A percentile compares a stretch with the other conserved stretches of the same genome.
Conservation (phyloP, 2,888 invertebrate species). For the Ichneumon xanthorius region DNA sequence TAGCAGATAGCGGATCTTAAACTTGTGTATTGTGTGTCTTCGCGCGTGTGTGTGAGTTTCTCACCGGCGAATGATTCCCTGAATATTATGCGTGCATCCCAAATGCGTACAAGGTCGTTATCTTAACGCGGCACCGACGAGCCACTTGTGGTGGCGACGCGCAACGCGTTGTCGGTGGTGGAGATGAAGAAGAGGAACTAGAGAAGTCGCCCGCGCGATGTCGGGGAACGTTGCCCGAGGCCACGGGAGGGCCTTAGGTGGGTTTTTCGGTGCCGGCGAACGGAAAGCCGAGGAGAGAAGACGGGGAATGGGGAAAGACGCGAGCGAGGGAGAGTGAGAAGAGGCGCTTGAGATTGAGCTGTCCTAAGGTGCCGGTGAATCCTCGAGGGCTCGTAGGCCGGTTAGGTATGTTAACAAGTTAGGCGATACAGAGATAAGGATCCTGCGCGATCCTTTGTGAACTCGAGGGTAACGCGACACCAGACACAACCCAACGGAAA, state of each 20-base stretch:
- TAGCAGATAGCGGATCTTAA: constrained; percentile 75
- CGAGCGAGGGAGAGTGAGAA: constrained; percentile 51
- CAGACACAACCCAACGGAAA: constrained; percentile 76
- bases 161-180: constrained; percentile 69
- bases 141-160: constrained; percentile 41
- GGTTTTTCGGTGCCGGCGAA: constrained; percentile 55
- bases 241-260: constrained; percentile 52
- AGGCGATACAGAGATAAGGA: constrained; percentile 83
- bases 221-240: constrained; percentile 42
- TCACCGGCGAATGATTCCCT: constrained; percentile 62
- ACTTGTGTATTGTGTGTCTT: constrained; percentile 27
- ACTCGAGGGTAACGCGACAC: constrained; percentile 83
- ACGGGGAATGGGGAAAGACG: constrained; percentile 29
- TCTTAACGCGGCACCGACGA: constrained; percentile 76
- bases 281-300: constrained; percentile 52
- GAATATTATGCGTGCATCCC: constrained; percentile 72
- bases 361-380: constrained; percentile 76
- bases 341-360: constrained; percentile 75
- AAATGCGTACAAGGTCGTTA: constrained; percentile 77
- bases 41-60: constrained; percentile 1
- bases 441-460: constrained; percentile 83
- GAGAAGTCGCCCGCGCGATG: constrained; percentile 35
- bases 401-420: constrained; percentile 84
- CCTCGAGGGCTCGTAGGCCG: constrained; percentile 76
- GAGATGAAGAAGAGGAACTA: constrained; percentile 41